Base-by-base conservation (phyloP, 2,113 vertebrate species). In the Apeltes quadracus region DNA sequence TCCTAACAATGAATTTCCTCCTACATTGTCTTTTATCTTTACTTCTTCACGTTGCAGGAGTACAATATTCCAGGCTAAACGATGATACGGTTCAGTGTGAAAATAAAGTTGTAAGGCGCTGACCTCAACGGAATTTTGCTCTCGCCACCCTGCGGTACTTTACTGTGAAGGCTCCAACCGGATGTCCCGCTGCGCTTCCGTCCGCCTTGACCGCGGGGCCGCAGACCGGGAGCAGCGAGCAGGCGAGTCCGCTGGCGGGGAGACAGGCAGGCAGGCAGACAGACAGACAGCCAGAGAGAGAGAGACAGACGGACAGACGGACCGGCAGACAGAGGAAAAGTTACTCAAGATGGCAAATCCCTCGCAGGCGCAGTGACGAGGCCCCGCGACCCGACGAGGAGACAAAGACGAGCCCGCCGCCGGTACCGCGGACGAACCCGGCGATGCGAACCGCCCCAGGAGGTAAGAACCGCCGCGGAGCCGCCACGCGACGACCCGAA, bases 311-410 rank as follows among this genome's bases (percentile, higher is more conserved):
- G 0, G 32, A 34, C 4, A 34, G 32, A 4, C 4, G 7, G 64
- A 69, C 27, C 63, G n/a, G 75, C 79, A 82, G 72, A 76, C 72
- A 20, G 79, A 90, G 84, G 79, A 86, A 90, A 92, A 92, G 89
- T 92, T 91, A 89, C 88, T 90, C 84, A 91, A 91, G 87, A 94
- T 93, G 93, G 92, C 85, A 88, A 91, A 88, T 68, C 89, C 72
- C 76, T 50, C 87, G 61, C 88, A 89, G 63, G 82, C 76, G 83
- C 82, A 93, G 90, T 90, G 87, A 93, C 90, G 89, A 92, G 90
- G 86, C 81, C 71, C 84, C 78, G 86, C 84, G 89, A 79, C 91
- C 88, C 87, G 46, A 57, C 50, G 3, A 48, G 7, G 9, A 7
- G 5, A 34, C 32, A 1, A 20, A 18, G 7, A 59, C 46, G 65